These are phyloP conservation scores for Mimumesa dahlbomi DNA, from an alignment of 2,888 invertebrate species.

Conservation along the genomic window DNA sequence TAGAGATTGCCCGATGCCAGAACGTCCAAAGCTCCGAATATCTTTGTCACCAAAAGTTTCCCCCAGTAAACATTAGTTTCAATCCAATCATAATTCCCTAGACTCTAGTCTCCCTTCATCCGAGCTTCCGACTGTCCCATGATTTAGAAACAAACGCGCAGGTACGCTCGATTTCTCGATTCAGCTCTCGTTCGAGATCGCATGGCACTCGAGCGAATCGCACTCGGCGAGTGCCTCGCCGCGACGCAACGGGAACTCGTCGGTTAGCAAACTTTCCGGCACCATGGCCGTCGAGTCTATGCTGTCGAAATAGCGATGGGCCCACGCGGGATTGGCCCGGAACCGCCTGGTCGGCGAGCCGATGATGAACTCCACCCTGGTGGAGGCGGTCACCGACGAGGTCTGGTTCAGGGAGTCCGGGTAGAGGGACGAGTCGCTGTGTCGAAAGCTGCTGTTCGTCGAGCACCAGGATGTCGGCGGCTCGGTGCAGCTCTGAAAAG, in stretches of 20 bases:
- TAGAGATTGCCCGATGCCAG: too few species aligned
- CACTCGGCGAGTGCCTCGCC: constrained; percentile 83
- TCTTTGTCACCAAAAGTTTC: too few species aligned
- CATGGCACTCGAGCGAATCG: constrained; percentile 82
- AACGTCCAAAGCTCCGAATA: too few species aligned
- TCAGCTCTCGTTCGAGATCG: constrained; percentile 72
- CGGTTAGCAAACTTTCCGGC: constrained; percentile 77
- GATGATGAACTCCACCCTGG: constrained; percentile 82
- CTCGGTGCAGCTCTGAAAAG: constrained; percentile 72
- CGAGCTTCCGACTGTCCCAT: too few species aligned
- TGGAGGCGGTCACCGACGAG: constrained; percentile 78
- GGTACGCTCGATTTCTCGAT: constrained; percentile 1
- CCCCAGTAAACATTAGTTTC: too few species aligned
- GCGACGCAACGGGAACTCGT: constrained; percentile 79
- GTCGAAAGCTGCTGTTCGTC: constrained; percentile 70
- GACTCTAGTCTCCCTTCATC: too few species aligned
- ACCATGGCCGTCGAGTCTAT: constrained; percentile 82
- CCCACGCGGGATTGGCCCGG: constrained; percentile 79
- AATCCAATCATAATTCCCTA: too few species aligned
- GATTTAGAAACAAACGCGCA: background rate
- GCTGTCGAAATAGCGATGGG: constrained; percentile 84
- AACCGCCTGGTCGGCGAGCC: constrained; percentile 77
- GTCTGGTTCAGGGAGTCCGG: constrained; percentile 82
- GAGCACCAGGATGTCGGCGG: constrained; percentile 77
- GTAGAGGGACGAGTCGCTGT: constrained; percentile 77